Evolutionary conservation across 2,797 vertebrate species (phyloP).

Genomic region (Spizella passerina): DNA sequence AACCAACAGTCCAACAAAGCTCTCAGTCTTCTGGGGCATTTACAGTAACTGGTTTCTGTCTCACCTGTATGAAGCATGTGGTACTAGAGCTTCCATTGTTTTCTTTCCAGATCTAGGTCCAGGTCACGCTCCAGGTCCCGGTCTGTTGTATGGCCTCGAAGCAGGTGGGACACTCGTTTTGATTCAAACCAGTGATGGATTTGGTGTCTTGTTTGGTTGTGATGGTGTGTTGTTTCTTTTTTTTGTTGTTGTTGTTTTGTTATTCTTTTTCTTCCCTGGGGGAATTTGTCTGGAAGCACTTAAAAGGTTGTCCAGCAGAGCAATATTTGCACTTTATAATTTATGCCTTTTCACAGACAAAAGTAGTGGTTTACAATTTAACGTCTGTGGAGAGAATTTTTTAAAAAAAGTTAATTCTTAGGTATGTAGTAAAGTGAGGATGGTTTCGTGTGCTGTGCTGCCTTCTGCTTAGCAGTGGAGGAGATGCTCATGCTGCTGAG

Average conservation of each 20-base stretch:
- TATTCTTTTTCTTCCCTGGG: background rate
- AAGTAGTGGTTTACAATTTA: background rate
- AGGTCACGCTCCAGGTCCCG: constrained; percentile 79
- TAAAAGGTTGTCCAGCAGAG: background rate
- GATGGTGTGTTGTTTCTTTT: background rate
- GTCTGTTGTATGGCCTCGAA: constrained; percentile 80
- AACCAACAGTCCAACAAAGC: accelerated
- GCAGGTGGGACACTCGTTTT: constrained; percentile 71
- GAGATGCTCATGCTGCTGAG: background rate
- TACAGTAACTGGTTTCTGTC: accelerated
- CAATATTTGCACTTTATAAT: accelerated
- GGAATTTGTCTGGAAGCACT: background rate
- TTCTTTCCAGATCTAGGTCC: constrained; percentile 73
- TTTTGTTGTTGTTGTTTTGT: too few relatives aligned
- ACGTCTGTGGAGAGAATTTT: background rate
- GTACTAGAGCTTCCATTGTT: background rate
- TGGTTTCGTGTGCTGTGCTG: background rate
- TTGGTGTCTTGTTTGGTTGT: background rate
- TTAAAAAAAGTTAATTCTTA: background rate
- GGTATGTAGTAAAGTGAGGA: background rate
- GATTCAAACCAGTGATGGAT: background rate
- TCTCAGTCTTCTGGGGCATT: background rate
- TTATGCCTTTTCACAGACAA: background rate
- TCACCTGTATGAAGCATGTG: background rate
- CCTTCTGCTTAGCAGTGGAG: background rate